Evolutionary conservation across 2,888 invertebrate genomes (phyloP), one percentile per base, ranked within the genome.

Genomic region (Trileptium ribeirensis): DNA sequence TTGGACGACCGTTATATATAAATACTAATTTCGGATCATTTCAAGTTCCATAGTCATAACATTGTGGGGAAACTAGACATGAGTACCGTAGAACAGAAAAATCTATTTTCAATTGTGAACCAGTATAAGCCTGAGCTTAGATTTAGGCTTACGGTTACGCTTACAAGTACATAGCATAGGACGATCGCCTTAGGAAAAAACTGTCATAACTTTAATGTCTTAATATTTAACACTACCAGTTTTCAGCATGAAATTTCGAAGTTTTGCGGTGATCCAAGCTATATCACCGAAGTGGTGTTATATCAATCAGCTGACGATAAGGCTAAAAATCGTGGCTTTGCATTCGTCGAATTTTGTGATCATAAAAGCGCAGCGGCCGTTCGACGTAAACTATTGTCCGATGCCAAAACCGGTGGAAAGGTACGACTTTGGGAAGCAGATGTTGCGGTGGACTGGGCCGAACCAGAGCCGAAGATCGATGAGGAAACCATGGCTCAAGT

Each of bases 331-430:
- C 90, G 94, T 39, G 94, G 95, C 0, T 95, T 93, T 87, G 94
- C 93, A 0, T 95, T 95, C 87, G 93, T 94, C 37, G 94, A 95
- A 88, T 95, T 94, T 86, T 91, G 92, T 29, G 92, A 91, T 77
- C 95, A 95, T 86, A 34, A 74, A 34, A 40, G 38, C 8, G 83
- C 83, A 36, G 84, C 84, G 33, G 89, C 89, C 88, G 89, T 89
- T 0, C 84, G 89, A 81, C 83, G 89, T 81, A 89, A 89, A 83
- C 84, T 90, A 38, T 3, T 75, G 33, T 8, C 8, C 51, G 8
- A 8, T 51, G 24, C 8, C 51, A 24, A 24, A 15, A 29, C 77
- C 29, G 77, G 77, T 39, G 51, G 51, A 51, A 33, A 38, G n/a
- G n/a, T 75, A n/a, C n/a, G 38, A 29, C 77, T 75, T n/a, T 75